phyloP scores from a whole-genome alignment of 2,888 invertebrate species.

The Carterocephalus palaemon region DNA sequence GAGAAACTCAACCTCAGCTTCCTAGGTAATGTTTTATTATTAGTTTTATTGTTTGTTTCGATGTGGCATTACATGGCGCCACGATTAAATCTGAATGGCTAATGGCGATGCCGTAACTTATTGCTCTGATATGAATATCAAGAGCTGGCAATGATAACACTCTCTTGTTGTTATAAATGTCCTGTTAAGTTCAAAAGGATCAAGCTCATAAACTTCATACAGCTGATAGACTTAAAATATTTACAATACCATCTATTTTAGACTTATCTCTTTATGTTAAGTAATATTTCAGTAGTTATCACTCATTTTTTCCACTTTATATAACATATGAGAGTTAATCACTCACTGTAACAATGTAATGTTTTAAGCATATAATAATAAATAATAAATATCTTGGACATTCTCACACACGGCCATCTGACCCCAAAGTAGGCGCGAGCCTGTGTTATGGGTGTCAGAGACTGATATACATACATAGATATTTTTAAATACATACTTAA shows the following conservation, averaged over 20 bases:
- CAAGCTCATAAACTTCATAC: slow-evolving; percentile 9
- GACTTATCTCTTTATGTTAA: no score
- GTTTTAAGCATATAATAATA: no score
- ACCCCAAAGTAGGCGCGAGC: no score
- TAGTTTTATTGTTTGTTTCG: slow-evolving; percentile 22
- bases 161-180: slow-evolving; percentile 21
- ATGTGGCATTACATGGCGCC: slow-evolving; percentile 11
- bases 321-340: no score
- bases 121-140: slow-evolving; percentile 34
- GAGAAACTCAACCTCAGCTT: slow-evolving; percentile 73
- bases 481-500: no score
- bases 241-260: slow-evolving; percentile 6
- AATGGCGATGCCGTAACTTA: slow-evolving; percentile 16
- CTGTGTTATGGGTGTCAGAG: no score
- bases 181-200: slow-evolving; percentile 27
- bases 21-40: slow-evolving; percentile 55
- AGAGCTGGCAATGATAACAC: slow-evolving; percentile 31
- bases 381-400: no score
- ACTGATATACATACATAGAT: no score
- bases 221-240: slow-evolving; percentile 7
- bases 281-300: no score
- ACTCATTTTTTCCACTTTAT: no score
- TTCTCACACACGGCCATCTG: no score
- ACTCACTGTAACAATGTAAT: no score
- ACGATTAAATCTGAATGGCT: slow-evolving; percentile 14